Percentiles rank a stretch among this genome's conserved stretches.
These are phyloP conservation scores for Drosophila borealis DNA, from an alignment of 2,888 invertebrate species.

Conservation along the genomic window DNA sequence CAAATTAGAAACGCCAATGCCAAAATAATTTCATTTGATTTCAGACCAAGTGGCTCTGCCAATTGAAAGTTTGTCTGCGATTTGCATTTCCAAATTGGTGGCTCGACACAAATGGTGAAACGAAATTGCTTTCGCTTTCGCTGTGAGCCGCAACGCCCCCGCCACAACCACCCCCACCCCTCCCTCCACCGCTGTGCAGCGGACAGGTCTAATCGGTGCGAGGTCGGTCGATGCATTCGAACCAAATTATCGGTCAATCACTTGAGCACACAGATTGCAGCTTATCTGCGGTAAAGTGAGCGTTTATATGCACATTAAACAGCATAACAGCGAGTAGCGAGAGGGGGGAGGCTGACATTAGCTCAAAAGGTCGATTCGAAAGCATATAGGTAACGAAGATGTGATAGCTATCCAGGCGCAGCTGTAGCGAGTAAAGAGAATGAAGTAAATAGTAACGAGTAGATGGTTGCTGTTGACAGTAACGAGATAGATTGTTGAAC, in stretches of 20 bases:
- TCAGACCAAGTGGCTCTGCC: constrained; percentile 49
- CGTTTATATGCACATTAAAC: constrained; percentile 12
- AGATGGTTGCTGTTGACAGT: neutral
- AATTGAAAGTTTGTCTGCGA: constrained; percentile 74
- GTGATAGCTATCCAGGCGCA: neutral
- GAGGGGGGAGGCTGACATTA: neutral
- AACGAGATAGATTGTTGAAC: neutral
- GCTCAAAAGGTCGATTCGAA: neutral
- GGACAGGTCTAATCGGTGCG: constrained; percentile 16
- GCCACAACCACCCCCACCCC: neutral
- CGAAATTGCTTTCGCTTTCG: constrained; percentile 75
- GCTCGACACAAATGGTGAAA: constrained; percentile 49
- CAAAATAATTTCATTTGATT: constrained; percentile 51
- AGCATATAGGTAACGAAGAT: no score
- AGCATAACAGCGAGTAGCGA: neutral
- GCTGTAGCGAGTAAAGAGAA: neutral
- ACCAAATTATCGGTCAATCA: constrained; percentile 57
- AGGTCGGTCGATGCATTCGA: constrained; percentile 64
- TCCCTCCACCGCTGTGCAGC: neutral
- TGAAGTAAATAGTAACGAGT: neutral
- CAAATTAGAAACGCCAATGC: constrained; percentile 48
- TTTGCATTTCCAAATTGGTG: constrained; percentile 72
- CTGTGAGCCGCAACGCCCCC: constrained; percentile 11
- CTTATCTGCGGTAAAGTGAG: constrained; percentile 32
- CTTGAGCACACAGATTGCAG: constrained; percentile 33